phyloP scores from a whole-genome alignment of 2,888 invertebrate genomes.

The Cybosia mesomella region DNA sequence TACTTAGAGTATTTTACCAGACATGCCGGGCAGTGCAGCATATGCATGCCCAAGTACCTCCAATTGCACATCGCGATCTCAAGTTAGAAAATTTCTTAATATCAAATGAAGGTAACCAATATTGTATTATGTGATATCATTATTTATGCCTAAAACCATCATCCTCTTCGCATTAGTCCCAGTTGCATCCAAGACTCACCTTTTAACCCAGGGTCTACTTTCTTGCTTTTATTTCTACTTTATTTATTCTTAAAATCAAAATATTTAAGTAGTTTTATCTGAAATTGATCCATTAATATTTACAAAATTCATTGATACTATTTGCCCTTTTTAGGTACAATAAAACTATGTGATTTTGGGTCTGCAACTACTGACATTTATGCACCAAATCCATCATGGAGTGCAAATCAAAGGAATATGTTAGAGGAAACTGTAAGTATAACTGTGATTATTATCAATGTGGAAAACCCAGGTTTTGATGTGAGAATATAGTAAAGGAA shows the following conservation, averaged over 20 bases:
- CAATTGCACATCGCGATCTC: constrained; percentile 98
- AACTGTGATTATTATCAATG: background rate
- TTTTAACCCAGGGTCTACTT: too few relatives aligned
- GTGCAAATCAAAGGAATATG: constrained; percentile 95
- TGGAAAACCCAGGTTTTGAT: background rate
- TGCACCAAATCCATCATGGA: constrained; percentile 96
- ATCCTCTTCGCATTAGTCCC: too few relatives aligned
- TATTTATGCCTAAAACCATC: background rate
- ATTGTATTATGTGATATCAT: constrained; percentile 11
- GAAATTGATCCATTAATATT: background rate
- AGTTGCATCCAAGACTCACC: too few relatives aligned
- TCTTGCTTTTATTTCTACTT: too few relatives aligned
- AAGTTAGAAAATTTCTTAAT: constrained; percentile 98
- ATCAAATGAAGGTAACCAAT: constrained; percentile 90
- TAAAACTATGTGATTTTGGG: constrained; percentile 99
- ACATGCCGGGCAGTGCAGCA: constrained; percentile 96
- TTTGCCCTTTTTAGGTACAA: constrained; percentile 75
- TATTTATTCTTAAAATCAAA: background rate
- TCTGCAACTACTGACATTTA: constrained; percentile 95
- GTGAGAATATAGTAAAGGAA: background rate
- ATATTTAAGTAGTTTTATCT: background rate
- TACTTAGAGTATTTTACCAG: constrained; percentile 96
- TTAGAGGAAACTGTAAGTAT: constrained; percentile 96
- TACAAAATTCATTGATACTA: background rate
- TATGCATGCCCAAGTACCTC: constrained; percentile 96